Base-by-base conservation (phyloP, 1,140 invertebrate species). In the Cotesia vestalis region DNA sequence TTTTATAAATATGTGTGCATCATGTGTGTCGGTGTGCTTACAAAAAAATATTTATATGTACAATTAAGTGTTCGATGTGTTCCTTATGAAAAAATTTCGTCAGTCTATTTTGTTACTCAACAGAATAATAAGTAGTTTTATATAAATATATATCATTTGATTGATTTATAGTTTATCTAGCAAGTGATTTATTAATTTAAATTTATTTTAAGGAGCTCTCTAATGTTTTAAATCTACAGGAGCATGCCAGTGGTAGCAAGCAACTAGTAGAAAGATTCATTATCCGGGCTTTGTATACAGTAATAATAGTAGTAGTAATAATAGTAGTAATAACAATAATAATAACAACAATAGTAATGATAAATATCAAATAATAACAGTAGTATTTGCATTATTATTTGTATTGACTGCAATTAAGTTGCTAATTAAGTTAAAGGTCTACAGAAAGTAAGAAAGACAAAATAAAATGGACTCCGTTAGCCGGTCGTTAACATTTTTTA, bases 211-310 rank as follows among this genome's bases (percentile, higher is more conserved):
- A 77, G 78, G 79, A 80, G 81, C 76, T 79, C 69, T 81, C 78
- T 83, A 82, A 79, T 46, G 5, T 46, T 9, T 9, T 9, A 78
- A 64, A 79, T 85, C 84, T 86, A 86, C 85, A 75, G 82, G 80
- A 86, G 76, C 85, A 86, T 86, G 85, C 84, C 81, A 80, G 79
- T 84, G 78, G 78, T 83, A 85, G 78, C 83, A 85, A 86, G 84
- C 85, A 85, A 79, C 73, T 74, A 82, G 81, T 85, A 84, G 77
- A 82, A 76, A 82, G 76, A 80, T 77, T 27, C n/a, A 62, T 67
- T 27, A 59, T 52, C 6, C 2, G 35, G 11, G 17, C 34, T 61
- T 70, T n/a, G 17, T 59, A 17, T 71, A 5, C 27, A 20, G 57
- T 66, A 27, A 46, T 61, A 20, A 57, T 46, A 46, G 11, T 46